Conservation (phyloP, 2,888 invertebrate species). For the Dryocosmus kuriphilus region DNA sequence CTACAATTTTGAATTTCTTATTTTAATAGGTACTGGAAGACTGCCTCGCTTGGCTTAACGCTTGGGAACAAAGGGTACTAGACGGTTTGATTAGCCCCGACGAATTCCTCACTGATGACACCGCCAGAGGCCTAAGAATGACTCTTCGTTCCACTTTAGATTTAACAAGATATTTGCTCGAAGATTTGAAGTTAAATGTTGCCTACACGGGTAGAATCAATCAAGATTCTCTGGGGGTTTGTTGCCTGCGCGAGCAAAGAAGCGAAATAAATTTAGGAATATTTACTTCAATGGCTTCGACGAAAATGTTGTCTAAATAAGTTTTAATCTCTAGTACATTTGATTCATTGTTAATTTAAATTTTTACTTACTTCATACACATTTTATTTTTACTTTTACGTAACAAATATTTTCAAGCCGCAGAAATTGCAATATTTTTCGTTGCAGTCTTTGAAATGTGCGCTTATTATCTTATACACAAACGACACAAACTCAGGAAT, state of each 20-base stretch:
- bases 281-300: no score
- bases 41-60: background rate
- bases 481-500: no score
- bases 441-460: no score
- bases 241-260: background rate
- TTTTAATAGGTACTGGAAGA: constrained; percentile 1
- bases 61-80: background rate
- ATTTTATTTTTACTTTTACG: no score
- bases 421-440: no score
- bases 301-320: no score
- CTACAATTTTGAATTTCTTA: background rate
- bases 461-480: no score
- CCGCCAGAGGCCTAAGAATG: background rate
- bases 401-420: no score
- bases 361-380: no score
- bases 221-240: background rate
- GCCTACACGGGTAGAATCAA: background rate
- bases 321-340: no score
- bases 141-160: background rate
- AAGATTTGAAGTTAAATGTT: background rate
- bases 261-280: no score
- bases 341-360: no score
- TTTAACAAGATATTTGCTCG: background rate
- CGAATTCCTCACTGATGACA: background rate
- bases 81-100: background rate